Base-by-base conservation (phyloP, 2,113 vertebrate genomes). In the Archilochus colubris region DNA sequence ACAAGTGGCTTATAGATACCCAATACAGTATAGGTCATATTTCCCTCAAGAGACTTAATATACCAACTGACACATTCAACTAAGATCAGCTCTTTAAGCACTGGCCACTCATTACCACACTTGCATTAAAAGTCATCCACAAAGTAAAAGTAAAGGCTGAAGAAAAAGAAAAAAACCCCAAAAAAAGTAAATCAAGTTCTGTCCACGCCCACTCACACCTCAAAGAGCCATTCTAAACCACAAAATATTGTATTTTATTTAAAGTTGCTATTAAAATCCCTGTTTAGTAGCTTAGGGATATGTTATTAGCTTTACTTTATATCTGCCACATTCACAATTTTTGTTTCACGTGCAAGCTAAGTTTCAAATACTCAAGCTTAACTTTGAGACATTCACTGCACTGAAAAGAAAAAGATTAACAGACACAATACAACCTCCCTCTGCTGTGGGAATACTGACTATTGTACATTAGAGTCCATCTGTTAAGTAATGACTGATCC, bases 401-500 rank as follows among this genome's bases (percentile, higher is more conserved):
- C 16, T 61, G 24, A 91, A 70, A 76, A 92, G 24, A 87, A 85
- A 92, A 91, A 91, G 79, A 78, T 67, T 55, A 86, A 79, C 82
- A 96, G 79, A 95, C 79, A 86, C 68, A 93, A n/a, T 69, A 86
- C 57, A 87, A 92, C 91, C 74, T 70, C 79, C 92, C 93, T 95
- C 89, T 93, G 88, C 88, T 72, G 27, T 68, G 86, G 80, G 83
- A 92, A 86, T 78, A 94, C 68, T 70, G 74, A 93, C 88, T 95
- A 64, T 81, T 92, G 75, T 94, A 46, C 79, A 89, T 83, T 90
- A 93, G 84, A 95, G 51, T 91, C 98, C 97, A 98, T 98, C 97
- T 98, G 97, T 97, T 98, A 98, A 98, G 97, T 96, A 98, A 98
- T 97, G 97, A 97, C 96, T 97, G 97, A 98, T 98, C 98, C 97